Percentiles rank a stretch among this genome's conserved stretches.
Conservation (phyloP, 2,888 invertebrate genomes). For the Phrixothrix hirtus region DNA sequence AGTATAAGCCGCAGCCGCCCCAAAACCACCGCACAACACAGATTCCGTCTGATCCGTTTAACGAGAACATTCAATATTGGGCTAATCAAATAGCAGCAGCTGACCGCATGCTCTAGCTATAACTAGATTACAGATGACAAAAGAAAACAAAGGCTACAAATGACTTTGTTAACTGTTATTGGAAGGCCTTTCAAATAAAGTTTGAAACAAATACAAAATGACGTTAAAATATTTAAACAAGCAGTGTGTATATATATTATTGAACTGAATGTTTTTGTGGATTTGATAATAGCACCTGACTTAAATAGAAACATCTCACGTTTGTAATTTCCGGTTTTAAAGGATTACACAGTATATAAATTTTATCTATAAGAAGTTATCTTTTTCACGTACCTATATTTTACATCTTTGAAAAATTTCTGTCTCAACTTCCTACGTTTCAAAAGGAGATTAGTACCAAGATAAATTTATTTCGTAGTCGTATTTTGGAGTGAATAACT, state of each 20-base stretch:
- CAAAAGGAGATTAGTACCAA: conserved; percentile 15
- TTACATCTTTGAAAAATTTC: conserved; percentile 31
- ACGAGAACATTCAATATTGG: conserved; percentile 42
- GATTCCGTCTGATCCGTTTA: conserved; percentile 43
- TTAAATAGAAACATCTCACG: too few relatives aligned
- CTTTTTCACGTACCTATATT: conserved; percentile 41
- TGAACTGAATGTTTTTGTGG: too few relatives aligned
- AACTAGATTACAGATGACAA: conserved; percentile 40
- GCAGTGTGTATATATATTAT: too few relatives aligned
- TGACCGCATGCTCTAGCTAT: conserved; percentile 39
- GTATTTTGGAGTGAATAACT: too few relatives aligned
- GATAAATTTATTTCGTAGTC: conserved; percentile 7
- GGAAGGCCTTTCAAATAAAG: too few relatives aligned
- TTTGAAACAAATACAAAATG: too few relatives aligned
- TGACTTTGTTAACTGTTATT: conserved; percentile 21
- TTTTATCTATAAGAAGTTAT: conserved; percentile 41
- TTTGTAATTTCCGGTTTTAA: conserved; percentile 37
- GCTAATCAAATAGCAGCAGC: conserved; percentile 45
- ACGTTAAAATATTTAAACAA: too few relatives aligned
- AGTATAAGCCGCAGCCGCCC: conserved; percentile 27
- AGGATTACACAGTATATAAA: conserved; percentile 40
- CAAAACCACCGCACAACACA: conserved; percentile 31
- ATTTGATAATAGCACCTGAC: too few relatives aligned
- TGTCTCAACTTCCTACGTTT: conserved; percentile 18
- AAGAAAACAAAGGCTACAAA: conserved; percentile 36